Base-by-base conservation (phyloP, 2,888 invertebrate species). In the Octodonta nipae region DNA sequence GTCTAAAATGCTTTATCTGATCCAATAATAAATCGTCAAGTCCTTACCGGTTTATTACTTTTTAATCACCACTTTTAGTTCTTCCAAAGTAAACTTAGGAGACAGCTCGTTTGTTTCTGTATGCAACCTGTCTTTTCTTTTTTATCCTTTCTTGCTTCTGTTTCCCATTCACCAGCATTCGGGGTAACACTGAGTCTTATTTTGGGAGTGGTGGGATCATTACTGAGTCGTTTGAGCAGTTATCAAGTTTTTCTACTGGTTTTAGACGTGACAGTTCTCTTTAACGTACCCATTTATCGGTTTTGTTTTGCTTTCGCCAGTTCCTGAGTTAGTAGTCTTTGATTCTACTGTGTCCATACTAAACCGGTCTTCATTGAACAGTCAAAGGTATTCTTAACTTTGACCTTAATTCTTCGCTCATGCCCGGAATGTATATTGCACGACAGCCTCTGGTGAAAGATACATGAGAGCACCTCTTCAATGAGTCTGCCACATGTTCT, bases 231-330 rank as follows among this genome's bases (percentile, higher is more conserved):
- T n/a, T 20, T n/a, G 20, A 20, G 20, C 20, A 20, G 20, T n/a
- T 20, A n/a, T n/a, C 20, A 20, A 20, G 20, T n/a, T 20, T 20
- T 20, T 20, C 20, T 20, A n/a, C 20, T 20, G n/a, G 7, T 20
- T 20, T n/a, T 20, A n/a, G 20, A 20, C 20, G n/a, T 7, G 20
- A 7, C 20, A 20, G 20, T 20, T 7, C 20, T 20, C 20, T 20
- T 6, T 20, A 20, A 20, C 20, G 20, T 20, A 7, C n/a, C 20
- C 6, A 20, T 20, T n/a, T n/a, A 20, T 20, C 20, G 20, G 20
- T 20, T 20, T 20, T 20, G 20, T 20, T 20, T 20, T 20, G 20
- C 20, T 20, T 20, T 20, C 20, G n/a, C 20, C 20, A 20, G n/a
- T 20, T 20, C n/a, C 20, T 20, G 20, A 20, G 20, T n/a, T 20